Conservation (phyloP, 37 sponge, comb jelly and placozoan genomes). For the Aplysina aerophoba region DNA sequence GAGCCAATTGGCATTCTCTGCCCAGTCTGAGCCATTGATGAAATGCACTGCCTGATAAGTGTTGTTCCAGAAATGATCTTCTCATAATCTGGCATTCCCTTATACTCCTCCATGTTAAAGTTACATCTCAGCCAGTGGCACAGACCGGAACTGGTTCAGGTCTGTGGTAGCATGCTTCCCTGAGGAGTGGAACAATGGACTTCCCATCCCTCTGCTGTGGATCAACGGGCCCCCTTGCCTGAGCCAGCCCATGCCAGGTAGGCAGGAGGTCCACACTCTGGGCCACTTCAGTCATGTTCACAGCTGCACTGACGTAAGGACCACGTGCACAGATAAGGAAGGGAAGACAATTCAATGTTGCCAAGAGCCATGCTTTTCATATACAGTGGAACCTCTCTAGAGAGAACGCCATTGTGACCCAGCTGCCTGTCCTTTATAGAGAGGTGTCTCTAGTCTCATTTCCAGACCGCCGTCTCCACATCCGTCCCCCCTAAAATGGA, state of each 20-base stretch:
- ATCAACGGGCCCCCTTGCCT: slow-evolving; percentile 1
- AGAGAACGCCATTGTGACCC: no score
- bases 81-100: slow-evolving; percentile 53
- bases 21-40: slow-evolving; percentile 62
- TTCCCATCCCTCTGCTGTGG: slow-evolving; percentile 50
- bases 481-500: no score
- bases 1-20: slow-evolving; percentile 58
- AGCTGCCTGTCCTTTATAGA: no score
- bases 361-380: no score
- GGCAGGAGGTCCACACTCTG: slow-evolving; percentile 67
- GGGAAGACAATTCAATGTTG: no score
- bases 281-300: slow-evolving; percentile 41
- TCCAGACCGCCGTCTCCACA: no score
- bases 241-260: slow-evolving; percentile 63
- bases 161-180: not conserved
- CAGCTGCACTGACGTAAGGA: slow-evolving; percentile 45
- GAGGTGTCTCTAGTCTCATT: no score
- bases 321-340: slow-evolving; percentile 54
- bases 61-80: slow-evolving; percentile 66
- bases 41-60: slow-evolving; percentile 62
- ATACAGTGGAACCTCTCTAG: no score
- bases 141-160: slow-evolving; percentile 44
- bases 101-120: slow-evolving; percentile 47
- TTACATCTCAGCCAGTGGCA: slow-evolving; percentile 62
- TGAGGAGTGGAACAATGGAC: slow-evolving; percentile 42